Conservation (phyloP, 1,140 invertebrate genomes). For the Vollenhovia emeryi region DNA sequence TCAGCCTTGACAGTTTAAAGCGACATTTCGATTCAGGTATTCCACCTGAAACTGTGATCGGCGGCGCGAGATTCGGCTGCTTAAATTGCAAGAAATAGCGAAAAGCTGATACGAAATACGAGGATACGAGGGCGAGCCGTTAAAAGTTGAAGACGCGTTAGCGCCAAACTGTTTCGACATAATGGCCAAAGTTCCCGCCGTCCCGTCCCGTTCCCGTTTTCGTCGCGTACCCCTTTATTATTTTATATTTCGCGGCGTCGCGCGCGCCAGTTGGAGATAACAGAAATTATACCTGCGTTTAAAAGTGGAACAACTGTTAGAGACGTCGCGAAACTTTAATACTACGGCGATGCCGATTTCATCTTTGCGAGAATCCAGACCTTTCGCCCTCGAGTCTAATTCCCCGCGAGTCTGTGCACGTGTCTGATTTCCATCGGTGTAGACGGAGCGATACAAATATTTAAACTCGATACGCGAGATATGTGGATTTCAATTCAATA, state of each 20-base stretch:
- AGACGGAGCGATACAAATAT: background rate
- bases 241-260: constrained; percentile 83
- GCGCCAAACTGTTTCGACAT: constrained; percentile 81
- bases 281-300: constrained; percentile 81
- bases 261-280: constrained; percentile 78
- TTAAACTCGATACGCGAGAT: background rate
- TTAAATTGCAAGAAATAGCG: constrained; percentile 56
- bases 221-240: constrained; percentile 79
- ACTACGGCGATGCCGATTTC: constrained; percentile 73
- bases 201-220: constrained; percentile 7
- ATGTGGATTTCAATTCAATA: background rate
- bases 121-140: constrained; percentile 71
- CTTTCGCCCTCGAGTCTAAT: constrained; percentile 58
- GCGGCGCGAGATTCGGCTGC: constrained; percentile 41
- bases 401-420: constrained; percentile 4
- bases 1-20: background rate
- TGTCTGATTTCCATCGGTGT: constrained; percentile 3
- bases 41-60: constrained; percentile 33
- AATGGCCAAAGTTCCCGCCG: constrained; percentile 83
- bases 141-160: constrained; percentile 84
- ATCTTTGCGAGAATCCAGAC: constrained; percentile 69
- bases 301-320: constrained; percentile 83
- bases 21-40: constrained; percentile 29
- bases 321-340: constrained; percentile 80
- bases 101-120: constrained; percentile 62